phyloP scores from a whole-genome alignment of 2,888 invertebrate genomes.

The Aporophyla nigra region DNA sequence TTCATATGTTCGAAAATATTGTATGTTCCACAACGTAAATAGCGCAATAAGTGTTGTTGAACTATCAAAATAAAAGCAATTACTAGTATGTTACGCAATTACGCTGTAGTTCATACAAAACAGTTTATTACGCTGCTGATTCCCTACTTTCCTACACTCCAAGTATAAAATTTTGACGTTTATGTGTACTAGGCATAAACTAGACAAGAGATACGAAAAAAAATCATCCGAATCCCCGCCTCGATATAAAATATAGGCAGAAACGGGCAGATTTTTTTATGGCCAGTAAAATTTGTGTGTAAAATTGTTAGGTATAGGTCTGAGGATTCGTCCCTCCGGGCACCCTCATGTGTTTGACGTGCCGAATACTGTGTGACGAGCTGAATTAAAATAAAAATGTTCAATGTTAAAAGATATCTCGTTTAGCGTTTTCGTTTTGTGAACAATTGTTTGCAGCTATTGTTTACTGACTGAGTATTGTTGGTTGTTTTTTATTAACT shows the following conservation, averaged over 20 bases:
- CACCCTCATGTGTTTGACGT: constrained; percentile 61
- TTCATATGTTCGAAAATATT: too few species aligned
- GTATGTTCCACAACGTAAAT: too few species aligned
- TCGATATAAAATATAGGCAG: constrained; percentile 78
- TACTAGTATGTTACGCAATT: too few species aligned
- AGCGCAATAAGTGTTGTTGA: too few species aligned
- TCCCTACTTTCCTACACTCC: constrained; percentile 1
- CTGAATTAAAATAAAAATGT: constrained; percentile 51
- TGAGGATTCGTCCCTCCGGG: constrained; percentile 64
- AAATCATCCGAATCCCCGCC: constrained; percentile 73
- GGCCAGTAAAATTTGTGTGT: constrained; percentile 80
- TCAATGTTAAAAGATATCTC: constrained; percentile 32
- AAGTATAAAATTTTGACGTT: constrained; percentile 39
- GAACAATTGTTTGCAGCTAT: constrained; percentile 34
- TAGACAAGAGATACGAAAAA: constrained; percentile 69
- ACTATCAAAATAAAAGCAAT: too few species aligned
- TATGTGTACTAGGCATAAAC: constrained; percentile 50
- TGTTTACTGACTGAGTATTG: constrained; percentile 6
- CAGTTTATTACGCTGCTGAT: constrained; percentile 23
- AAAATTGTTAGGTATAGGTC: constrained; percentile 75
- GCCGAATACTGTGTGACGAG: constrained; percentile 62
- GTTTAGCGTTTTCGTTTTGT: constrained; percentile 29
- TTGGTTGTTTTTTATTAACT: neutral
- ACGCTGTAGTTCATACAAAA: neutral
- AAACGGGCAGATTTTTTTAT: constrained; percentile 82